These are phyloP conservation scores for Campoplex capitator DNA, from an alignment of 2,888 invertebrate species.

Conservation along the genomic window DNA sequence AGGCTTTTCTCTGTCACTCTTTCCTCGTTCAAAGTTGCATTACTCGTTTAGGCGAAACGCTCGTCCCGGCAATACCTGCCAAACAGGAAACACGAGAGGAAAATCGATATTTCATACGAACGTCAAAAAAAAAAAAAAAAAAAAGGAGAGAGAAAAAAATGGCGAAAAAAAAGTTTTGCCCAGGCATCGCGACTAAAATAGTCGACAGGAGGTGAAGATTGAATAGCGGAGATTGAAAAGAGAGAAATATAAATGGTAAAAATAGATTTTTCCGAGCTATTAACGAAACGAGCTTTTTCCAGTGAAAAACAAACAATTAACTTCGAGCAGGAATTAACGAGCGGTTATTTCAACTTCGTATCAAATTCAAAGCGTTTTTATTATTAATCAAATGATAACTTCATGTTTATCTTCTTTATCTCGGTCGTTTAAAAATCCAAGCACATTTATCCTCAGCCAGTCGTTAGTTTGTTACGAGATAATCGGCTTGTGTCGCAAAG, in stretches of 20 bases:
- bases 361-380: background rate
- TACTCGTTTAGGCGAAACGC: slow-evolving; percentile 53
- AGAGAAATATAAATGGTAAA: slow-evolving; percentile 45
- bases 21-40: slow-evolving; percentile 41
- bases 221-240: slow-evolving; percentile 35
- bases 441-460: slow-evolving; percentile 35
- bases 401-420: slow-evolving; percentile 17
- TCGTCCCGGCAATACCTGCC: slow-evolving; percentile 48
- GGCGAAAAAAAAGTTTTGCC: background rate
- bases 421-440: slow-evolving; percentile 24
- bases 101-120: slow-evolving; percentile 63
- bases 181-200: background rate
- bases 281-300: slow-evolving; percentile 45
- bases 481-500: slow-evolving; percentile 67
- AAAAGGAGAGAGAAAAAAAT: background rate
- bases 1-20: slow-evolving; percentile 17
- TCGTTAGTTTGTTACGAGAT: slow-evolving; percentile 61
- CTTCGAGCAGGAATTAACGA: background rate
- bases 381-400: slow-evolving; percentile 21
- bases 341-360: background rate
- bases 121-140: background rate
- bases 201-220: background rate
- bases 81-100: slow-evolving; percentile 59
- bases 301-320: background rate
- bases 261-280: slow-evolving; percentile 40